Evolutionary conservation across 2,113 vertebrate genomes (phyloP), one percentile per base, ranked within the genome.

Genomic region (Numida meleagris): DNA sequence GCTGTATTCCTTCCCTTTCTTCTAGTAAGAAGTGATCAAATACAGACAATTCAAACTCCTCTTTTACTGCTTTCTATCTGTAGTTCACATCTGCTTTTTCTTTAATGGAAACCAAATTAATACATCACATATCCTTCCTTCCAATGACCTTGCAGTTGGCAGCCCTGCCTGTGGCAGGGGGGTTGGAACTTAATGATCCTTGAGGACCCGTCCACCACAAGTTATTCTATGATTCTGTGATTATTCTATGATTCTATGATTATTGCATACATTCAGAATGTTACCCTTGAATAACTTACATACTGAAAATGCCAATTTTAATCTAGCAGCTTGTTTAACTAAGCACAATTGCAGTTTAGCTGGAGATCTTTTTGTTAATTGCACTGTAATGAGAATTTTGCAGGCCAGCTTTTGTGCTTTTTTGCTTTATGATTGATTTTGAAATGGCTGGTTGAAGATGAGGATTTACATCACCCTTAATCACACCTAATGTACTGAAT

Each of bases 351-450:
- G 72, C 33, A 86, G 9, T 90, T 92, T 0, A 0, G 14, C 24
- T 91, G 79, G 65, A 94, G 88, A 86, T 84, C 59, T 88, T 25
- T 92, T 95, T 89, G 58, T 82, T 91, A 95, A 79, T 78, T 20
- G 11, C 16, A 76, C 4, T n/a, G 18, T 86, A 96, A 88, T 84
- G 51, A 83, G 12, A 93, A 31, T 84, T 88, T 94, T 92, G 19
- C 21, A 88, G 46, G 63, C 18, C 40, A 91, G 58, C 13, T 88
- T 95, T 92, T 63, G 31, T 19, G n/a, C 76, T 92, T 45, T 43
- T 96, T 95, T 88, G 65, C 17, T 88, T 82, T 38, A 74, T 17
- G 21, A 94, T 92, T 93, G 84, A 81, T 86, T 82, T 94, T 92
- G 13, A 91, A 94, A 84, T 4, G 1, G 72, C 13, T 89, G 36